These are phyloP conservation scores for Zosterops borbonicus DNA, from an alignment of 2,113 vertebrate species.

Conservation along the genomic window DNA sequence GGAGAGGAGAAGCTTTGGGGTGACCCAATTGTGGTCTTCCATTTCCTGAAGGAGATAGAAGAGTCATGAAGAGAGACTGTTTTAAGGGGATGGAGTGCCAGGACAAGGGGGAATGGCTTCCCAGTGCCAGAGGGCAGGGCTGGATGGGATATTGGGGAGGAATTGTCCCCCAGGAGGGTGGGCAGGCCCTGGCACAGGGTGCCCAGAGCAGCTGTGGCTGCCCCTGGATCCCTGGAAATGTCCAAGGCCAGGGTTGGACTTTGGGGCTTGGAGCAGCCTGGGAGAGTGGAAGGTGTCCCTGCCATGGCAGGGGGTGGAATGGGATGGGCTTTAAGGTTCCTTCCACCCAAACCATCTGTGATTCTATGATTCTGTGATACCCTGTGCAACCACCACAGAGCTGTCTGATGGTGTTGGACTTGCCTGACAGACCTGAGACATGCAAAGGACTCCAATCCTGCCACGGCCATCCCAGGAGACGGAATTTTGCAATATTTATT, in stretches of 20 bases:
- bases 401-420: neutral
- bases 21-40: rapidly evolving
- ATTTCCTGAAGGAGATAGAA: rapidly evolving
- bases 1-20: neutral
- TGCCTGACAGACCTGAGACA: neutral
- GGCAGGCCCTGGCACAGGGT: neutral
- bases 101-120: neutral
- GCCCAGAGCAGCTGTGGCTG: neutral
- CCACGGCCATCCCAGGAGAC: neutral
- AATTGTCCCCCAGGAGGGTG: neutral
- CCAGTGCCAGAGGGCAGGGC: neutral
- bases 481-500: neutral
- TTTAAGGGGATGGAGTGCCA: rapidly evolving
- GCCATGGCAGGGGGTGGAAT: neutral
- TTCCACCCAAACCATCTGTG: neutral
- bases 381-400: neutral
- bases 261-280: neutral
- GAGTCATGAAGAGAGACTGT: neutral
- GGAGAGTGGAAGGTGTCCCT: neutral
- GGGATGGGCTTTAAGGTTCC: rapidly evolving
- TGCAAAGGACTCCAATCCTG: neutral
- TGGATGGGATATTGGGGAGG: neutral
- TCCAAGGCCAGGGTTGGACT: neutral
- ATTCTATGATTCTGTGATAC: neutral
- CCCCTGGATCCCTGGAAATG: neutral